These are phyloP conservation scores for Phasianus colchicus DNA, from an alignment of 2,113 vertebrate genomes.

Conservation along the genomic window DNA sequence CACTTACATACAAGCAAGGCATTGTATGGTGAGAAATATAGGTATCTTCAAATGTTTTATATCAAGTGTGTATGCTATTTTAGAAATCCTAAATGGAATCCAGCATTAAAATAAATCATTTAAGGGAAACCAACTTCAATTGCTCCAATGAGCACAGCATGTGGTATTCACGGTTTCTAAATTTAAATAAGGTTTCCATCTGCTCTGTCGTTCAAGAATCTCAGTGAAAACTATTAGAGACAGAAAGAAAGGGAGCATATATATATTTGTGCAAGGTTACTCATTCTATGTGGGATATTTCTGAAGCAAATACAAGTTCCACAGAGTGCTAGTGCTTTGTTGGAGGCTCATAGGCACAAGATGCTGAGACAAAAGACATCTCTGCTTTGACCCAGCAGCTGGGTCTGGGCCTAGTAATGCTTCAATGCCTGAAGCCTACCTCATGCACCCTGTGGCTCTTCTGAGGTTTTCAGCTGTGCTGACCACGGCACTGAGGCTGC, in stretches of 20 bases:
- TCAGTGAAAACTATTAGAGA: conserved; percentile 7
- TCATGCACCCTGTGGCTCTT: background rate
- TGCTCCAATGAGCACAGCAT: conserved; percentile 69
- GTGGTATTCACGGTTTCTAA: conserved; percentile 58
- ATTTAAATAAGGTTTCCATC: conserved; percentile 78
- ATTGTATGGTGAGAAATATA: conserved; percentile 27
- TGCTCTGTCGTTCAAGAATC: conserved; percentile 57
- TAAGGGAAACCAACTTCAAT: conserved; percentile 64
- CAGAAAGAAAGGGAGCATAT: background rate
- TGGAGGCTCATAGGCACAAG: background rate
- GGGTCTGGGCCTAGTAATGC: background rate
- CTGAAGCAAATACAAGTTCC: background rate
- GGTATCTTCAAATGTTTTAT: conserved; percentile 1
- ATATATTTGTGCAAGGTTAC: background rate
- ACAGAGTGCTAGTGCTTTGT: background rate
- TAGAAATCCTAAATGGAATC: conserved; percentile 7
- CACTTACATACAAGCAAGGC: background rate
- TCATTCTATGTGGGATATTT: background rate
- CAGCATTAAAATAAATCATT: conserved; percentile 43
- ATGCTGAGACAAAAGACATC: background rate
- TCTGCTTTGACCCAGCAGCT: background rate
- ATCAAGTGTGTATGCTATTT: conserved; percentile 8
- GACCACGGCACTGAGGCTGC: background rate
- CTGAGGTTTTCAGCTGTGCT: background rate
- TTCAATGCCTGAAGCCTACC: background rate